phyloP scores from a whole-genome alignment of 1,140 invertebrate species.

The Drosophila lacteicornis region DNA sequence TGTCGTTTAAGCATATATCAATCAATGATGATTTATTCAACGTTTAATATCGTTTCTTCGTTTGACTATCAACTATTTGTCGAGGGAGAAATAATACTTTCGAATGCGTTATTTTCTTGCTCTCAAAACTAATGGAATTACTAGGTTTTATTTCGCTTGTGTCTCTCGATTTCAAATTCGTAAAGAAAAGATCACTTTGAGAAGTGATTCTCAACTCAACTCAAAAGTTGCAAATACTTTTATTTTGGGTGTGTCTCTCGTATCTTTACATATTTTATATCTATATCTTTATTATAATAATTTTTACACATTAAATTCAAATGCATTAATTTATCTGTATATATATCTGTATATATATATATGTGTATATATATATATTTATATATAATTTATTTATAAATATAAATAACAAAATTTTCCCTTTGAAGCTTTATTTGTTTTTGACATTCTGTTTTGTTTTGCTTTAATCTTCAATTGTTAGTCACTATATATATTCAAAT shows the following conservation, averaged over 20 bases:
- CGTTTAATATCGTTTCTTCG: slow-evolving; percentile 36
- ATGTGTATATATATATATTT: slow-evolving; percentile 28
- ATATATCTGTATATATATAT: slow-evolving; percentile 58
- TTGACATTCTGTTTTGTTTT: slow-evolving; percentile 27
- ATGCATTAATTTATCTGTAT: slow-evolving; percentile 69
- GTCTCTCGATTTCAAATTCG: slow-evolving; percentile 18
- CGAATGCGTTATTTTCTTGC: slow-evolving; percentile 32
- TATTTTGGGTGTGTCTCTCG: slow-evolving; percentile 55
- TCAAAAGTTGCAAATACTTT: slow-evolving; percentile 44
- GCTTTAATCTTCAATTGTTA: slow-evolving; percentile 33
- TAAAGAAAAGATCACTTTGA: slow-evolving; percentile 28
- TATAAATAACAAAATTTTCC: slow-evolving; percentile 83
- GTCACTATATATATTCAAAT: slow-evolving; percentile 67
- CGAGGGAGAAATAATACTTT: slow-evolving; percentile 49
- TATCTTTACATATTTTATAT: slow-evolving; percentile 69
- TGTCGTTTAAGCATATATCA: slow-evolving; percentile 44
- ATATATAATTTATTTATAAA: slow-evolving; percentile 78
- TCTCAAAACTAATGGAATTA: slow-evolving; percentile 43
- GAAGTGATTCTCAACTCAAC: slow-evolving; percentile 32
- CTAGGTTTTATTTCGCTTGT: slow-evolving; percentile 38
- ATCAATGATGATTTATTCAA: slow-evolving; percentile 45
- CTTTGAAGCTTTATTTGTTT: slow-evolving; percentile 58
- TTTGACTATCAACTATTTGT: slow-evolving; percentile 35
- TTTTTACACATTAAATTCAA: slow-evolving; percentile 67
- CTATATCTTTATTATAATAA: slow-evolving; percentile 63